Evolutionary conservation across 1,140 invertebrate species (phyloP), one percentile per base, ranked within the genome.

Genomic region (Aphis gossypii): DNA sequence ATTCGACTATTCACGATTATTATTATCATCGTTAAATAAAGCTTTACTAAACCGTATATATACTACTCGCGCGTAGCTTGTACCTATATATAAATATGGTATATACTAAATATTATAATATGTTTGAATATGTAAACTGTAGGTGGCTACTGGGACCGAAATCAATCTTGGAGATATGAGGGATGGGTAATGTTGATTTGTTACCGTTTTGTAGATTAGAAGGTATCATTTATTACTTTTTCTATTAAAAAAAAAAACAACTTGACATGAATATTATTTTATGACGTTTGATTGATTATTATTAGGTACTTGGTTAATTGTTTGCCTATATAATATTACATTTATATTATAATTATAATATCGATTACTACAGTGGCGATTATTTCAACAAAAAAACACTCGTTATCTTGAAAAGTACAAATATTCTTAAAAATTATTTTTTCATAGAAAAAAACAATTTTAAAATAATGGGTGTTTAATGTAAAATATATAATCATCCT

Each of bases 11-110:
- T 18, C 30, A 14, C 60, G 60, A 76, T 76, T 76, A 76, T 68
- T n/a, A 68, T 76, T 18, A 76, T 76, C 60, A 76, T 76, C 60
- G 60, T 76, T n/a, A n/a, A 76, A 76, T 76, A 76, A 68, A n/a
- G 11, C n/a, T n/a, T 18, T 76, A 76, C 30, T 30, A n/a, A n/a
- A 76, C 30, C 60, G 8, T 8, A 60, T 30, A 46, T 51, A 51
- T 51, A 51, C 48, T 35, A 76, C 18, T 76, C 11, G n/a, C 5
- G 60, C n/a, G 14, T 76, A 30, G 14, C 60, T 3, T 4, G 14
- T 76, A 76, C 60, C 60, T 68, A n/a, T 5, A 18, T 60, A 30
- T 60, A 9, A n/a, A 41, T 41, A 41, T 41, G 38, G 25, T 68
- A n/a, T 76, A 18, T n/a, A 51, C 48, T 51, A 51, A 18, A 18